Evolutionary conservation across 64 coral and sea anemone species (phyloP).

Genomic region (Trachythela sp.): DNA sequence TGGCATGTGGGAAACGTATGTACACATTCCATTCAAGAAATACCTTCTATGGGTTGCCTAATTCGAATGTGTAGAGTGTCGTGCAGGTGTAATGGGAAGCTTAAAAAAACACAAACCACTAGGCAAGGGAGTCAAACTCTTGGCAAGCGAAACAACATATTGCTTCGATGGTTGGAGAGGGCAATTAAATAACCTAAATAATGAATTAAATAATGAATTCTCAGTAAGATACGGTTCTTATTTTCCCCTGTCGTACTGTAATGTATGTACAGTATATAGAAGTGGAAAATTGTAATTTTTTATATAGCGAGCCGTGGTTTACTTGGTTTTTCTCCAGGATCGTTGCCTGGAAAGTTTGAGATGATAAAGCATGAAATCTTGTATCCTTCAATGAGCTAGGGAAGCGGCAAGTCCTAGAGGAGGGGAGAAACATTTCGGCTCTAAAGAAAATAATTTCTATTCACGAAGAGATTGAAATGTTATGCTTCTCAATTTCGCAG

Average conservation of each 20-base stretch:
- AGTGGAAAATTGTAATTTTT: too few relatives aligned
- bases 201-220: not conserved
- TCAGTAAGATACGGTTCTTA: not conserved
- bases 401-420: not conserved
- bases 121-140: not conserved
- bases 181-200: too few relatives aligned
- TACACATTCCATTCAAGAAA: not conserved
- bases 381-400: not conserved
- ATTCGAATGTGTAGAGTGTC: too few relatives aligned
- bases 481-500: not conserved
- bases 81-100: too few relatives aligned
- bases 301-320: too few relatives aligned
- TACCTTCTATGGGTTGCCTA: not conserved
- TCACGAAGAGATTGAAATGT: not conserved
- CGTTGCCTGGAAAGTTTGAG: not conserved
- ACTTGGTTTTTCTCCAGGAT: not conserved
- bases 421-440: not conserved
- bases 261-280: not conserved
- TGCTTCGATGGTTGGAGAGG: not conserved
- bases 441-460: not conserved
- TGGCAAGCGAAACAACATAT: not conserved
- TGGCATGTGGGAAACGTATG: not conserved
- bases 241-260: not conserved
- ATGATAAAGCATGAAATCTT: not conserved
- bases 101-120: not conserved